Evolutionary conservation across 1,140 invertebrate genomes (phyloP).

Genomic region (Palaemon carinicauda): DNA sequence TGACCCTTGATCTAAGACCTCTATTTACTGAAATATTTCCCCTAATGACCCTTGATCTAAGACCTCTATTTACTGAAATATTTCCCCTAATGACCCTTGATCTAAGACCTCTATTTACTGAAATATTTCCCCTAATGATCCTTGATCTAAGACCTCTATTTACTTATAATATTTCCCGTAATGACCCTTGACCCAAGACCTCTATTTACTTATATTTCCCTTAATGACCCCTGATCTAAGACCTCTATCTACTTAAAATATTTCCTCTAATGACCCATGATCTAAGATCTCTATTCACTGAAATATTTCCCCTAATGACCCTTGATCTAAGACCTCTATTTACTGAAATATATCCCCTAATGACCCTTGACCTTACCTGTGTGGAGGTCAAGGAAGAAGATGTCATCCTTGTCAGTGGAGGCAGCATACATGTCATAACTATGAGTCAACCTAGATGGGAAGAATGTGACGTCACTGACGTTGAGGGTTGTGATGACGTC

Average conservation of each 20-base stretch:
- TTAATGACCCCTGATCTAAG: no score
- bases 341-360: not conserved
- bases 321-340: not conserved
- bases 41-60: no score
- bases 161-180: no score
- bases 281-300: not conserved
- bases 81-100: no score
- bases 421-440: constrained; percentile 81
- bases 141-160: no score
- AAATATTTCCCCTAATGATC: no score
- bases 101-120: no score
- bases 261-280: not conserved
- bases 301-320: not conserved
- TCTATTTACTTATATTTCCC: no score
- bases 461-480: constrained; percentile 81
- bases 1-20: no score
- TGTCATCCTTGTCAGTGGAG: constrained; percentile 77
- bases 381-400: constrained; percentile 78
- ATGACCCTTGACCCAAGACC: no score
- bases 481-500: constrained; percentile 81
- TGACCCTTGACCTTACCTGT: constrained; percentile 68
- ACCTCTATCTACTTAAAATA: not conserved
- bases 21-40: no score
- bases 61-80: no score
- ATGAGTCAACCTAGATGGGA: constrained; percentile 77